Evolutionary conservation across 2,888 invertebrate genomes (phyloP), one percentile per base, ranked within the genome.

Genomic region (Sesia bembeciformis): DNA sequence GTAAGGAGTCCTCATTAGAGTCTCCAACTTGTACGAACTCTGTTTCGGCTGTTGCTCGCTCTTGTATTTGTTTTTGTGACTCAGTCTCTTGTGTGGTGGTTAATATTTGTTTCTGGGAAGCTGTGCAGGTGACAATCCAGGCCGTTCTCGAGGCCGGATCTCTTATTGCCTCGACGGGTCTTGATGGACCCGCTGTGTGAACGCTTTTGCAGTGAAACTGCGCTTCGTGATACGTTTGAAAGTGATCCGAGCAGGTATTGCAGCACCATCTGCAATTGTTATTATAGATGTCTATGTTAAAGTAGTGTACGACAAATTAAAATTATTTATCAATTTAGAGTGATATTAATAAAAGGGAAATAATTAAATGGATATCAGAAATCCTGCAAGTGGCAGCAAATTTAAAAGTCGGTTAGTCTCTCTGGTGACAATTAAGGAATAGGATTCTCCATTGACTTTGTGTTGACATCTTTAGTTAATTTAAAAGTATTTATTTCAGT

Each of bases 181-280:
- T 65, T 0, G 83, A 66, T 0, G 65, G 53, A 39, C 53, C 62
- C 0, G 68, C 69, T 0, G 58, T 59, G 57, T 85, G 84, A 0
- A 52, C 61, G 40, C 71, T 75, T 59, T 75, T 78, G 58, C 85
- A 81, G 60, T 89, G 89, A 56, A 77, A 80, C 65, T 82, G 86
- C 2, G 84, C 87, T 59, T 84, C 81, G 61, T 88, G 87, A 61
- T 84, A 88, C 0, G 75, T 77, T 54, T 74, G 75, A 64, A 81
- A 85, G 41, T 73, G 74, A 3, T 60, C 58, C 3, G 68, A 52
- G 56, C 89, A 89, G 39, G 57, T 61, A 52, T 73, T 81, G 67
- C 89, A 89, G 55, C 76, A 72, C 88, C 88, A 89, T 57, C 89
- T 89, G 74, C 3, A 73, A 72, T 59, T 23, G 23, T 23, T 23